Conservation (phyloP, 2,888 invertebrate genomes). For the Lagria hirta region DNA sequence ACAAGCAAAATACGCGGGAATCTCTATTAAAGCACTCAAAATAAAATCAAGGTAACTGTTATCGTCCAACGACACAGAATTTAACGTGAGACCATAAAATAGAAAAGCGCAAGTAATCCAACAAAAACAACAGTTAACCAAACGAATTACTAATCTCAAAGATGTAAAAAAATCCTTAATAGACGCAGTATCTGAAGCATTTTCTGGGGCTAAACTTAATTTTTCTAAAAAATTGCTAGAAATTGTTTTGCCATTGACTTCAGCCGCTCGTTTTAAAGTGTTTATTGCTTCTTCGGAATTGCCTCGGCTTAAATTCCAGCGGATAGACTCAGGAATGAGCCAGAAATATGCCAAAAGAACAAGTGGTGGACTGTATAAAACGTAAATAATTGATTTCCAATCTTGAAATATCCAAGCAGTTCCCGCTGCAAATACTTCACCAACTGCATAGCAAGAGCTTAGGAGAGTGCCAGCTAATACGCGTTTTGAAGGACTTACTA, state of each 20-base stretch:
- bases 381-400: conserved; percentile 62
- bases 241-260: conserved; percentile 58
- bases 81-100: conserved; percentile 78
- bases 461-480: conserved; percentile 72
- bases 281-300: conserved; percentile 59
- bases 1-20: conserved; percentile 70
- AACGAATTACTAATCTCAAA: conserved; percentile 57
- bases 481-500: conserved; percentile 72
- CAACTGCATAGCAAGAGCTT: conserved; percentile 70
- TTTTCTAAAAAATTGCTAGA: conserved; percentile 45
- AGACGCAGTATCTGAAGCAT: conserved; percentile 31
- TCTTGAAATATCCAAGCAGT: conserved; percentile 67
- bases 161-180: conserved; percentile 58
- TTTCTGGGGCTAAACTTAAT: conserved; percentile 30
- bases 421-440: conserved; percentile 67
- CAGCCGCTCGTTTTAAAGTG: conserved; percentile 64
- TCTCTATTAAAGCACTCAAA: conserved; percentile 66
- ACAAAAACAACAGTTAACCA: conserved; percentile 71
- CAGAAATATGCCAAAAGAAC: conserved; percentile 68
- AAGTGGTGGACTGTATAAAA: conserved; percentile 68
- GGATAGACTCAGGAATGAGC: conserved; percentile 70
- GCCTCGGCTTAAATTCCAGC: conserved; percentile 72
- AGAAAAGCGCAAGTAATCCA: conserved; percentile 79
- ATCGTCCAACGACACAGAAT: conserved; percentile 73
- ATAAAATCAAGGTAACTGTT: conserved; percentile 78